A percentile compares a stretch with the other conserved stretches of the same genome.
These are phyloP conservation scores for Proterorhinus semilunaris DNA, from an alignment of 2,113 vertebrate species.

Conservation along the genomic window DNA sequence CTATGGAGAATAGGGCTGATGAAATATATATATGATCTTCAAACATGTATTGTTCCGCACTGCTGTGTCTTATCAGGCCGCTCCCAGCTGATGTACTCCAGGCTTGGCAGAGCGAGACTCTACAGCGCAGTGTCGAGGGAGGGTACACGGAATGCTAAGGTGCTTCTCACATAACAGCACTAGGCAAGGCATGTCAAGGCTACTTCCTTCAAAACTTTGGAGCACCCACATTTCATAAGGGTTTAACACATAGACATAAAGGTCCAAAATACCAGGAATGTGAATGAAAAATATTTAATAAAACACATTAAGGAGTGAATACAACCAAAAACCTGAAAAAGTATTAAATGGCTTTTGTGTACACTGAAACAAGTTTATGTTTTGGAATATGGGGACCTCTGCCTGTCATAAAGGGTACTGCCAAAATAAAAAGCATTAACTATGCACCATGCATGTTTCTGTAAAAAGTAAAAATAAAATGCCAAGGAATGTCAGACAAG, in stretches of 20 bases:
- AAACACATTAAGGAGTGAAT: neutral
- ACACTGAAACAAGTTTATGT: neutral
- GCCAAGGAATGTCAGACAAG: neutral
- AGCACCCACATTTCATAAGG: neutral
- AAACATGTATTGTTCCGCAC: constrained; percentile 78
- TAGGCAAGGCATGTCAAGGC: constrained; percentile 1
- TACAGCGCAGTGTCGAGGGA: constrained; percentile 23
- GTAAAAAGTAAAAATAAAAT: neutral
- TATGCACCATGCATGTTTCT: too few relatives aligned
- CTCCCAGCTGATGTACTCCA: constrained; percentile 56
- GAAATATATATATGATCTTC: constrained; percentile 82
- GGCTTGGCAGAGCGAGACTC: constrained; percentile 60
- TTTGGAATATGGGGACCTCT: constrained; percentile 53
- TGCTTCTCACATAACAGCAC: constrained; percentile 18
- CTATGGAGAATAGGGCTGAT: constrained; percentile 76
- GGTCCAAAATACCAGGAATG: neutral
- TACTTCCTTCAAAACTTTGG: constrained; percentile 4
- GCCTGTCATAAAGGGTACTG: constrained; percentile 32
- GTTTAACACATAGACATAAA: too few relatives aligned
- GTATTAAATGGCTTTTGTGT: neutral
- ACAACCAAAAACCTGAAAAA: neutral
- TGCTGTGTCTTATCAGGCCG: constrained; percentile 70
- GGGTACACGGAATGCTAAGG: constrained; percentile 31
- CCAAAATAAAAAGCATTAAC: too few relatives aligned
- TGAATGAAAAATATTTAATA: neutral